These are phyloP conservation scores for Nomia melanderi DNA, from an alignment of 1,140 invertebrate species.

Conservation along the genomic window DNA sequence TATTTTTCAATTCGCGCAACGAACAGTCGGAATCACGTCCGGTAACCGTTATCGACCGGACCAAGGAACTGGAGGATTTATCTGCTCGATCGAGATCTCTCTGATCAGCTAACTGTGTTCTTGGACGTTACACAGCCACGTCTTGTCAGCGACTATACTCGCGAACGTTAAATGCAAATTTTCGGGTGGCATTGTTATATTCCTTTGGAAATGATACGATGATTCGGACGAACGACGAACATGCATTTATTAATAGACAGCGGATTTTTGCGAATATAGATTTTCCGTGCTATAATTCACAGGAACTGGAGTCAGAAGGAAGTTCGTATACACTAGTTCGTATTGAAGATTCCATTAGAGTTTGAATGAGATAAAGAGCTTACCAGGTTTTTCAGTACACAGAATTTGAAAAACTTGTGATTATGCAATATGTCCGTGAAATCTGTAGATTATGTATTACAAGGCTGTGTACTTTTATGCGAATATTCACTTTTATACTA, in stretches of 20 bases:
- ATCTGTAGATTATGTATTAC: too few relatives aligned
- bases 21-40: background rate
- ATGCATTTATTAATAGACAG: background rate
- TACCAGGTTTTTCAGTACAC: too few relatives aligned
- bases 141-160: background rate
- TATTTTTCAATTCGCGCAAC: constrained; percentile 5
- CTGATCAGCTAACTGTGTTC: background rate
- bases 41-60: background rate
- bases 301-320: too few relatives aligned
- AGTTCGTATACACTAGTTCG: too few relatives aligned
- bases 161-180: constrained; percentile 36
- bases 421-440: too few relatives aligned
- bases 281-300: background rate
- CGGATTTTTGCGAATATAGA: too few relatives aligned
- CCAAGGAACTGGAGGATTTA: background rate
- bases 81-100: background rate
- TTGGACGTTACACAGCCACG: background rate
- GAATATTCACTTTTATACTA: too few relatives aligned
- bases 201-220: background rate
- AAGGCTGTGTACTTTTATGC: too few relatives aligned
- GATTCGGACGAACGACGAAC: background rate
- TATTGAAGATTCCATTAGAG: too few relatives aligned
- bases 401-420: too few relatives aligned
- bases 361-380: background rate
- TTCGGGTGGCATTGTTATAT: background rate